phyloP scores from a whole-genome alignment of 2,113 vertebrate genomes.

The Paradoxurus hermaphroditus region DNA sequence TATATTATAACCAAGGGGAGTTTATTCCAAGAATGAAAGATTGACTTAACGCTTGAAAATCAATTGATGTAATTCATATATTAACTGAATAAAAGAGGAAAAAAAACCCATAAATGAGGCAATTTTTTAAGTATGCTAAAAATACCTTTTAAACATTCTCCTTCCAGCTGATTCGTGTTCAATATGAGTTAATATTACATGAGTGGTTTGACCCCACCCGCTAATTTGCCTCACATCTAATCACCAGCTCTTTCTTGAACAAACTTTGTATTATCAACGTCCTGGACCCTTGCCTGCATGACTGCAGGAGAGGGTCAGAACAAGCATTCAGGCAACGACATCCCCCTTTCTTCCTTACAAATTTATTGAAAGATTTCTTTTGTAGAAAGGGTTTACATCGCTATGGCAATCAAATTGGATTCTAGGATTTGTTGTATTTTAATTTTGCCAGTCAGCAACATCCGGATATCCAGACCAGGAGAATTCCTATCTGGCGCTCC shows the following conservation, averaged over 20 bases:
- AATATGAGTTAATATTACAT: background rate
- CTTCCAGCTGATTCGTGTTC: slow-evolving; percentile 8
- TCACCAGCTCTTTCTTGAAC: background rate
- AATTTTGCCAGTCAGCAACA: background rate
- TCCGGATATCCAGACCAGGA: background rate
- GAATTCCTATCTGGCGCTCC: background rate
- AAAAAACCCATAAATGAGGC: background rate
- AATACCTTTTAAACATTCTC: background rate
- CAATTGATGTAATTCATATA: background rate
- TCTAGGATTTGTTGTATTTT: background rate
- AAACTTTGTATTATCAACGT: background rate
- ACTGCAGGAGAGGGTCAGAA: background rate
- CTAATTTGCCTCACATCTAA: background rate
- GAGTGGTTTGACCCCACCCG: background rate
- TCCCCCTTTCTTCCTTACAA: background rate
- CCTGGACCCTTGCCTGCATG: background rate
- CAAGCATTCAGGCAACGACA: background rate
- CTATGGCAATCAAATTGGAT: background rate
- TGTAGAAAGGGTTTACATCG: background rate
- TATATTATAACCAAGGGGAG: background rate
- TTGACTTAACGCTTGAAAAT: slow-evolving; percentile 24
- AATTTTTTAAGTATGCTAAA: background rate
- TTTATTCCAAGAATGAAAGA: background rate
- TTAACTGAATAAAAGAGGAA: background rate
- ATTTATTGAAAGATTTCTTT: background rate